Conservation (phyloP, 2,113 vertebrate species). For the Hystrix brachyura region DNA sequence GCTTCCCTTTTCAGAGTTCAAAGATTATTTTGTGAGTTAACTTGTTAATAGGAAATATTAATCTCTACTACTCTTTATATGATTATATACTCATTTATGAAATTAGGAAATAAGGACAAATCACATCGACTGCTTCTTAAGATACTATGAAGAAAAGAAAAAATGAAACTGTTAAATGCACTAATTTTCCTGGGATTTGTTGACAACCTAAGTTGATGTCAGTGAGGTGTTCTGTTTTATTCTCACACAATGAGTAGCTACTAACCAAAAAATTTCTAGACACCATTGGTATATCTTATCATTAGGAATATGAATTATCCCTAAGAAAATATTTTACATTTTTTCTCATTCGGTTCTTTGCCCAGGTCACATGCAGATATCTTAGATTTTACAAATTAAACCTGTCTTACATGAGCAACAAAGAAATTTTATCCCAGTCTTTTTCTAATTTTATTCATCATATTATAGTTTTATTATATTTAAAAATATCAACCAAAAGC, state of each 20-base stretch:
- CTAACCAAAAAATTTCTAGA: neutral
- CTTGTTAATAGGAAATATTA: neutral
- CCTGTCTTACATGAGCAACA: neutral
- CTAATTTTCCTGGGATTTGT: slow-evolving; percentile 20
- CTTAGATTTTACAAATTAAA: neutral
- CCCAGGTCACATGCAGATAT: neutral
- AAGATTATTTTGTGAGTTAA: neutral
- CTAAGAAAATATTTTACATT: neutral
- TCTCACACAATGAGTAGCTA: neutral
- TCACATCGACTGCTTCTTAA: slow-evolving; percentile 3
- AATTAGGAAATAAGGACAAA: neutral
- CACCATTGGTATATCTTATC: neutral
- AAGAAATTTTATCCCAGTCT: neutral
- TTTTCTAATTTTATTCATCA: neutral
- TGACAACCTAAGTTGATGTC: neutral
- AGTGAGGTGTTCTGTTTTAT: neutral
- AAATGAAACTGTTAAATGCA: neutral
- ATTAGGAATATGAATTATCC: neutral
- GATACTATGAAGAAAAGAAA: neutral
- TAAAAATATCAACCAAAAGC: slow-evolving; percentile 17
- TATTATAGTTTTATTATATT: neutral
- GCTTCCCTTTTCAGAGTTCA: neutral
- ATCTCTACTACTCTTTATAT: neutral
- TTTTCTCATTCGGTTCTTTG: slow-evolving; percentile 3
- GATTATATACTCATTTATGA: neutral